Percentiles rank a stretch among this genome's conserved stretches.
Conservation (phyloP, 2,797 vertebrate genomes). For the Thunnus albacares region DNA sequence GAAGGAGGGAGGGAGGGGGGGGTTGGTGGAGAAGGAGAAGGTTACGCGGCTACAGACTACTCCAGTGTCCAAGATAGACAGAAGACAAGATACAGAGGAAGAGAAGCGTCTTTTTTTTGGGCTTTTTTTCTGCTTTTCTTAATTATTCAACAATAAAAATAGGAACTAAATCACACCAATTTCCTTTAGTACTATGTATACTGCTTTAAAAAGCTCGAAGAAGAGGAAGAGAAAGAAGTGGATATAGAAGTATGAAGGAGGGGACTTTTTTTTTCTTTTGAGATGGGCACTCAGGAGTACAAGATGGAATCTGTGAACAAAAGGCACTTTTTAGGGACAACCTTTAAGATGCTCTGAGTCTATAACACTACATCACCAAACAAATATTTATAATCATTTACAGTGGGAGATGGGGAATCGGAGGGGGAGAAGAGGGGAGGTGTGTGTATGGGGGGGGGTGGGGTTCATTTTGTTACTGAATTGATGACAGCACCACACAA, state of each 20-base stretch:
- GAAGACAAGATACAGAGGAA: slow-evolving; percentile 89
- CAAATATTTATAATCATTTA: slow-evolving; percentile 88
- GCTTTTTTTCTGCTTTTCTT: slow-evolving; percentile 79
- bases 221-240: slow-evolving; percentile 78
- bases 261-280: slow-evolving; percentile 78
- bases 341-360: slow-evolving; percentile 90
- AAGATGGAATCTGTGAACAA: slow-evolving; percentile 90
- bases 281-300: slow-evolving; percentile 88
- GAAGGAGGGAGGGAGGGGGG: neutral
- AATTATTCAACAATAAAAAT: slow-evolving; percentile 89
- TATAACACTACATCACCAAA: slow-evolving; percentile 89
- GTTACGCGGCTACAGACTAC: slow-evolving; percentile 88
- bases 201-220: slow-evolving; percentile 88
- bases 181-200: slow-evolving; percentile 90
- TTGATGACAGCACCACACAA: slow-evolving; percentile 55
- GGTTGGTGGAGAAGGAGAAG: slow-evolving; percentile 38
- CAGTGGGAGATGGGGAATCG: slow-evolving; percentile 65
- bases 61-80: slow-evolving; percentile 90
- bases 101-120: slow-evolving; percentile 79
- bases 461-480: slow-evolving; percentile 59
- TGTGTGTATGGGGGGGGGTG: slow-evolving; percentile 23
- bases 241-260: slow-evolving; percentile 82
- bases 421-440: neutral
- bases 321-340: slow-evolving; percentile 91
- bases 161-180: slow-evolving; percentile 93